Base-by-base conservation (phyloP, 2,113 vertebrate genomes). In the Poecile atricapillus region DNA sequence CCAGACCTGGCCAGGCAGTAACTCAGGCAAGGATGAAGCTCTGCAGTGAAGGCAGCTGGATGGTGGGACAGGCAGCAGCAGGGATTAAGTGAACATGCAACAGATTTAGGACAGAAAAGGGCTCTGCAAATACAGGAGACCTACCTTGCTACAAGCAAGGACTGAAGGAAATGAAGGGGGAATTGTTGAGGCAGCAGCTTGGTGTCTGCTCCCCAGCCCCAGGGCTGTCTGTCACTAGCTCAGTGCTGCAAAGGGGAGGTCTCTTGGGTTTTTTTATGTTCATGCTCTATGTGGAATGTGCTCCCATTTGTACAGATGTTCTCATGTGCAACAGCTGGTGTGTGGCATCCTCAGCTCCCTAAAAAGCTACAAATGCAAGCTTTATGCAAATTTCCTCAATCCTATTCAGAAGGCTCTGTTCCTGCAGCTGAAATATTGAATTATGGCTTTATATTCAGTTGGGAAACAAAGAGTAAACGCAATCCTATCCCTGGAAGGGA, bases 71-170 rank as follows among this genome's bases (percentile, higher is more conserved):
- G 41, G 44, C 27, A 64, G 65, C 21, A 74, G 24, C 4, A 62
- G n/a, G 59, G 25, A 35, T 11, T 3, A 7, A 49, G 11, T 8
- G 24, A 11, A 27, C 0, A 0, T 19, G 21, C 43, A n/a, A 9
- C 2, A 55, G 35, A 9, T 56, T 25, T 3, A 20, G 44, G 39
- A 89, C 59, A 43, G 52, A 50, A 62, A 39, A 87, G 31, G 46
- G 15, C 22, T 65, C 37, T 83, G 69, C 7, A 56, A 87, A 53
- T 18, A 4, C 9, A 10, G n/a, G 13, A 73, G 28, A 20, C 19
- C 7, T 37, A 15, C 44, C 35, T 86, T 55, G 33, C 33, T 71
- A 1, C 11, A 65, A 35, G n/a, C 10, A 25, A 35, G 60, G 43
- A 23, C 13, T 69, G 21, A 22, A 1, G 24, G 55, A 68, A 71